phyloP scores from a whole-genome alignment of 2,888 invertebrate genomes.

The Callyntrura sp. region DNA sequence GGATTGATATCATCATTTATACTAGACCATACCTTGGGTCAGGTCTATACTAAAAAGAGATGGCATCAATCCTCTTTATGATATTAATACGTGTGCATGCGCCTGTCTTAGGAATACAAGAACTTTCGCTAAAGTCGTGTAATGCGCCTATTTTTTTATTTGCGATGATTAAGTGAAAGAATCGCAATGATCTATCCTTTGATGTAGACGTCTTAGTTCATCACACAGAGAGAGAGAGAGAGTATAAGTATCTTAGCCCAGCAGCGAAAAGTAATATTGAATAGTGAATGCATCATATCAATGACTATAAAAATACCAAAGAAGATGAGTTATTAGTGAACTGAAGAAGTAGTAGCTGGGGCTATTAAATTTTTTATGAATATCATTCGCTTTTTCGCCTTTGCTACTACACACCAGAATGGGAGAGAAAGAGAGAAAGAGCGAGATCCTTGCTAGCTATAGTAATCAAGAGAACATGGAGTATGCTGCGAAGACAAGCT shows the following conservation, averaged over 20 bases:
- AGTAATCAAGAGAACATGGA: constrained; percentile 36
- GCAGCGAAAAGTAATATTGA: not conserved
- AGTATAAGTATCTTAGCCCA: not conserved
- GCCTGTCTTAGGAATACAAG: not conserved
- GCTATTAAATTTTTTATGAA: constrained; percentile 72
- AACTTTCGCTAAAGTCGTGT: not conserved
- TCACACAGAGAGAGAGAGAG: no score
- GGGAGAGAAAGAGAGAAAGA: not conserved
- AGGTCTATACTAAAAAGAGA: not conserved
- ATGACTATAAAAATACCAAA: constrained; percentile 13
- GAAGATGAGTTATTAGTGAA: constrained; percentile 22
- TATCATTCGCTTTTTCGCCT: constrained; percentile 54
- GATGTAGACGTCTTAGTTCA: not conserved
- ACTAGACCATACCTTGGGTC: no score
- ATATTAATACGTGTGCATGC: not conserved
- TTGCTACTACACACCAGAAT: no score
- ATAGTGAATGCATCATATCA: not conserved
- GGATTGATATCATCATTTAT: constrained; percentile 26
- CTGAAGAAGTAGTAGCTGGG: constrained; percentile 17
- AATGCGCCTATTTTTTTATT: not conserved
- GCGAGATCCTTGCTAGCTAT: constrained; percentile 33
- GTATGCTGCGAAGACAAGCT: not conserved
- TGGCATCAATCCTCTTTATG: not conserved
- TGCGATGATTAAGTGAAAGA: constrained; percentile 33
- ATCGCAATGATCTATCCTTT: not conserved